Conservation (phyloP, 2,797 vertebrate genomes). For the Hafferia zeledoni region DNA sequence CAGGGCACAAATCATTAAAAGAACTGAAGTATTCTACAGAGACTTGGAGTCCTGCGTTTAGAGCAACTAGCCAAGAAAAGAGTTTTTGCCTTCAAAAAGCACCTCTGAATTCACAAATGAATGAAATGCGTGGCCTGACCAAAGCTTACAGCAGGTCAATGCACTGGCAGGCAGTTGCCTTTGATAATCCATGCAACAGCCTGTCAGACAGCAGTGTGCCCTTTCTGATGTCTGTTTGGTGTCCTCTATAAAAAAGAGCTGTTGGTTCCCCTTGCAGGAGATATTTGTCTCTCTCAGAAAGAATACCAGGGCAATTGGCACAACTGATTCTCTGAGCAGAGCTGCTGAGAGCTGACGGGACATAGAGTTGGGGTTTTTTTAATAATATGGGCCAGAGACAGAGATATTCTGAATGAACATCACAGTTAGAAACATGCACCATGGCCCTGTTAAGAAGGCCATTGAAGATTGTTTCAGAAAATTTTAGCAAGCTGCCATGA, state of each 20-base stretch:
- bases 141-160: constrained; percentile 54
- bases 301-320: background rate
- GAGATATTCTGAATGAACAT: background rate
- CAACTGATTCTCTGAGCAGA: background rate
- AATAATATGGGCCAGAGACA: background rate
- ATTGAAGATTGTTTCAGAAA: background rate
- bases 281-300: constrained; percentile 25
- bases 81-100: constrained; percentile 55
- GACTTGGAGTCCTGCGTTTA: constrained; percentile 49
- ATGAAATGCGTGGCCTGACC: constrained; percentile 52
- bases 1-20: constrained; percentile 63
- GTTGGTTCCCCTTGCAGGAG: constrained; percentile 16
- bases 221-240: constrained; percentile 54
- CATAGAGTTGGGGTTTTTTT: background rate
- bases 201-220: constrained; percentile 50
- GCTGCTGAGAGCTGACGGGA: background rate
- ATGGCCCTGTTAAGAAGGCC: background rate
- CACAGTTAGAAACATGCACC: background rate
- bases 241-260: constrained; percentile 44
- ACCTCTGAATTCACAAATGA: constrained; percentile 61
- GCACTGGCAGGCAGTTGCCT: constrained; percentile 51
- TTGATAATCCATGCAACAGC: constrained; percentile 55
- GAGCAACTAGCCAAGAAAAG: constrained; percentile 48
- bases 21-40: constrained; percentile 62
- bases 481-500: background rate